Base-by-base conservation (phyloP, 37 sponge, comb jelly and placozoan genomes). In the Mnemiopsis leidyi region DNA sequence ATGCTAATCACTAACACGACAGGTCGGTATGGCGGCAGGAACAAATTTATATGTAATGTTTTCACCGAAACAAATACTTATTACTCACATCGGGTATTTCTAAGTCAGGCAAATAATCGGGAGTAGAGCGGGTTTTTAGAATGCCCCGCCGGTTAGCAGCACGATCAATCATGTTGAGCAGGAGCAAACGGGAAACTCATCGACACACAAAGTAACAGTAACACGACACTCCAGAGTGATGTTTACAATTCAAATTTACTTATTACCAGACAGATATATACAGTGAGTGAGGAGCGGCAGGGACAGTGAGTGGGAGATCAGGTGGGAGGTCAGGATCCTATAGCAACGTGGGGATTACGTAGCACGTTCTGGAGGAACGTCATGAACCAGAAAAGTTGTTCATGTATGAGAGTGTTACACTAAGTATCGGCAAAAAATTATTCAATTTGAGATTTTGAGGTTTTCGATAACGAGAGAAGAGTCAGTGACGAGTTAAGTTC, bases 211-310 rank as follows among this genome's bases (percentile, higher is more conserved):
- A 5, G 61, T 48, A 48, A 48, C 61, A 48, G 61, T 48, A 48
- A 48, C 61, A 48, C 61, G 61, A 48, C 61, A 48, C 61, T 48
- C 61, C 5, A 48, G 9, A 48, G 61, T 48, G 61, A 48, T 48
- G 61, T 48, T 48, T 48, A 31, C 79, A 32, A 69, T 69, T 25
- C 73, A 34, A 77, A 77, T 77, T 77, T 77, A 77, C 79, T 77
- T 31, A 77, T 77, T 77, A 77, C 73, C 25, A 71, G 73, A 71
- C 30, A 25, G 73, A 71, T 71, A 69, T 20, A 69, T 61, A 61
- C 68, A 61, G 68, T 18, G n/a, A n/a, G n/a, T n/a, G n/a, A n/a
- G n/a, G n/a, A n/a, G n/a, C n/a, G 61, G 9, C 5, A 48, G 61
- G 61, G 61, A 48, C 9, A 48, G 61, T 18, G 61, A 48, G 61